Base-by-base conservation (phyloP, 92 coral and sea anemone genomes). In the Zoanthus sociatus region DNA sequence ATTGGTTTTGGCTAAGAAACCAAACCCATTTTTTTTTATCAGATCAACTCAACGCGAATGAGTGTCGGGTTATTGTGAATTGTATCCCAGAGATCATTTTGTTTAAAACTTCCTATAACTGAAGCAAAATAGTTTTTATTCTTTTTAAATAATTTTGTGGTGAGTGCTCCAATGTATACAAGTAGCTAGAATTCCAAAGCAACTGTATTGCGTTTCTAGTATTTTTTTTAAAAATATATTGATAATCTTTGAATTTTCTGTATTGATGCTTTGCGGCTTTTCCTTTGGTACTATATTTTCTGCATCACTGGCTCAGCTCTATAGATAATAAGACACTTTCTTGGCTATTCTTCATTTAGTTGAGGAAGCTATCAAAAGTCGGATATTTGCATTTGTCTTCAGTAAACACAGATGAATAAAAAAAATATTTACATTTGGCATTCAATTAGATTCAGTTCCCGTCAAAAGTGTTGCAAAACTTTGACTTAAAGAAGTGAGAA, bases 31-130 rank as follows among this genome's bases (percentile, higher is more conserved):
- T 64, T 31, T 79, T 58, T 31, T 79, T 58, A 64, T 12, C 61
- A n/a, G 73, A 63, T 79, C 84, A 63, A 45, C 33, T 64, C 44
- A 18, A 53, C 71, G 17, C 53, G 45, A 58, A 8, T 61, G 73
- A 13, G 30, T 18, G 15, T 10, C 44, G 3, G 84, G 84, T 78
- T n/a, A 78, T 53, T 66, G 51, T 44, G 48, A 46, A 56, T 13
- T 64, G 16, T 20, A 79, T 63, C 42, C 58, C 64, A 71, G 48
- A 16, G 13, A 71, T 13, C 12, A 33, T 69, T 9, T 13, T 33
- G 8, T 15, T 12, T 69, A 10, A 26, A 6, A 4, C 31, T 30
- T 15, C 42, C 42, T 69, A 26, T 69, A 12, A 44, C 17, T 69
- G 14, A 69, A 69, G 14, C 45, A 69, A 69, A 69, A 30, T 12